Conservation (phyloP, 2,113 vertebrate species). For the Cottus gobio region DNA sequence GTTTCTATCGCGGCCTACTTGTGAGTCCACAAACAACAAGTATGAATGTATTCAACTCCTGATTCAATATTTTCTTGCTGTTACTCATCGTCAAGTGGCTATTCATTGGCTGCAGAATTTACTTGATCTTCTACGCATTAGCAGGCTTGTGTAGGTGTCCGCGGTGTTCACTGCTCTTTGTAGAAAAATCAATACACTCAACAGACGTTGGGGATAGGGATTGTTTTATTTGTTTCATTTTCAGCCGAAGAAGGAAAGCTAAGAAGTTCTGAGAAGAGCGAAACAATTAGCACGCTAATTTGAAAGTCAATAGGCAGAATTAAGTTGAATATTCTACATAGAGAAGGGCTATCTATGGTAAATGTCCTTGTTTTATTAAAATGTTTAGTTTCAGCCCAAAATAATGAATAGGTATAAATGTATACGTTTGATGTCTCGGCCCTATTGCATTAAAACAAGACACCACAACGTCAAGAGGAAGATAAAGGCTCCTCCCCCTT, state of each 20-base stretch:
- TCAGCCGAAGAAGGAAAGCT: constrained; percentile 12
- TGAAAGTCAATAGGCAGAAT: neutral
- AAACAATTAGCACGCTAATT: neutral
- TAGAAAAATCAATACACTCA: constrained; percentile 37
- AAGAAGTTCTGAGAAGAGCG: neutral
- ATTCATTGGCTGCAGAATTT: constrained; percentile 5
- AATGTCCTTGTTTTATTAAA: neutral
- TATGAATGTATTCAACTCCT: constrained; percentile 6
- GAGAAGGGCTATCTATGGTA: neutral
- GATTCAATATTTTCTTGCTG: constrained; percentile 7
- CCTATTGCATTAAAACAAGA: neutral
- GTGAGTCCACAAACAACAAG: constrained; percentile 21
- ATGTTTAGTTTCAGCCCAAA: neutral
- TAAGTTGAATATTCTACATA: neutral
- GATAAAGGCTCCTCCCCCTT: neutral
- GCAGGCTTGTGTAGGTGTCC: constrained; percentile 14
- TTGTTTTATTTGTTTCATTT: neutral
- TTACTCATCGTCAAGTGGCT: constrained; percentile 1
- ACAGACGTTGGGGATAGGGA: neutral
- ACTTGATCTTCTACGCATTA: constrained; percentile 18
- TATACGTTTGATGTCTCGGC: neutral
- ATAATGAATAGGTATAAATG: neutral
- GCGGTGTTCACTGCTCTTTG: constrained; percentile 13
- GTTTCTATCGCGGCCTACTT: constrained; percentile 10
- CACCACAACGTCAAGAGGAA: neutral